Conservation (phyloP, 1,140 invertebrate genomes). For the Brachionus koreanus region DNA sequence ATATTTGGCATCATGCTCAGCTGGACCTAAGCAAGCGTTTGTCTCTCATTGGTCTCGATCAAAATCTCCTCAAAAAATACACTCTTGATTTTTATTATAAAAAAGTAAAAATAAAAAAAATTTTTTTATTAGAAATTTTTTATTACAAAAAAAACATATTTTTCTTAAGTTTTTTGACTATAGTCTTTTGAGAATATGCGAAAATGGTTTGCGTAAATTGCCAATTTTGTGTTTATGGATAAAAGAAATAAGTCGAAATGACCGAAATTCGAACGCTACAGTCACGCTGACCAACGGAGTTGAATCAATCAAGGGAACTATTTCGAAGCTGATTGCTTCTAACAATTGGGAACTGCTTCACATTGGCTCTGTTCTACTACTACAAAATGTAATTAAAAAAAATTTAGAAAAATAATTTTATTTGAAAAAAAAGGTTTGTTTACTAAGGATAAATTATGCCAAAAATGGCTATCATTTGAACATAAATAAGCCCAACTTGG, state of each 20-base stretch:
- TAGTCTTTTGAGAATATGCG: background rate
- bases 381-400: conserved; percentile 19
- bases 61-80: conserved; percentile 11
- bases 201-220: background rate
- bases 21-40: background rate
- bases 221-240: conserved; percentile 36
- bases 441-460: conserved; percentile 3
- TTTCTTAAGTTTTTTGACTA: conserved; percentile 36
- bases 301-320: conserved; percentile 29
- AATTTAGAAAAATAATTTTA: background rate
- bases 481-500: conserved; percentile 34
- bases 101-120: conserved; percentile 8
- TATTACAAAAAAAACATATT: background rate
- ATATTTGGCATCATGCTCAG: conserved; percentile 23
- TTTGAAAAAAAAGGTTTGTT: conserved; percentile 1
- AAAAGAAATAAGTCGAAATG: conserved; percentile 41
- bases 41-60: background rate
- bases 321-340: conserved; percentile 15
- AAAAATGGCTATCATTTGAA: conserved; percentile 39
- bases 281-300: background rate
- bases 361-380: background rate
- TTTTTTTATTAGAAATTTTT: background rate
- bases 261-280: conserved; percentile 22
- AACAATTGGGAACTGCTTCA: conserved; percentile 12
- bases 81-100: conserved; percentile 37